Conservation (phyloP, 2,113 vertebrate genomes). For the Oncorhynchus kisutch region DNA sequence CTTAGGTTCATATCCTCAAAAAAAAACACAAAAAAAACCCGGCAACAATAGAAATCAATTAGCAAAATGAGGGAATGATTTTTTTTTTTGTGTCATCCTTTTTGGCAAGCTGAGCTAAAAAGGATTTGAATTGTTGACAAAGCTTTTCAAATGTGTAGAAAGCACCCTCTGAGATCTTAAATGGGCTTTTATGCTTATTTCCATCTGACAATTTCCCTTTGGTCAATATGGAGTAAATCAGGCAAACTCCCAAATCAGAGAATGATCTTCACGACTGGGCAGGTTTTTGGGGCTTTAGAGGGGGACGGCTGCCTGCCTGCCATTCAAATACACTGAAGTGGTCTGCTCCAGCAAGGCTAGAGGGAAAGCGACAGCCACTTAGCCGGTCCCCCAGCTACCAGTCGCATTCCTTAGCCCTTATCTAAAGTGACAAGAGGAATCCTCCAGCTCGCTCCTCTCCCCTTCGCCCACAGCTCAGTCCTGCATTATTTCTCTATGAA, state of each 20-base stretch:
- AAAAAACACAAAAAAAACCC: neutral
- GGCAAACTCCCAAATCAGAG: neutral
- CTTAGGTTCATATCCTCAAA: slow-evolving; percentile 10
- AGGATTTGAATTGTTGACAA: too few relatives aligned
- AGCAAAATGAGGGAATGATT: slow-evolving; percentile 27
- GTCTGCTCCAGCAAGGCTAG: slow-evolving; percentile 44
- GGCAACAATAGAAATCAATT: slow-evolving; percentile 41
- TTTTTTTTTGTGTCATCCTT: neutral
- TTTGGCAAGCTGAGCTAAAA: neutral
- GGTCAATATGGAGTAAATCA: neutral
- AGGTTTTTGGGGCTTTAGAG: slow-evolving; percentile 17
- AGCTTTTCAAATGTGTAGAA: neutral
- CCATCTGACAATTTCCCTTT: neutral
- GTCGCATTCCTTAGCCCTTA: slow-evolving; percentile 68
- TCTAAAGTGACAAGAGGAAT: slow-evolving; percentile 71
- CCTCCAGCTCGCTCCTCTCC: slow-evolving; percentile 47
- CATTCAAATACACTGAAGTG: slow-evolving; percentile 10
- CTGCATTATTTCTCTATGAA: slow-evolving; percentile 62
- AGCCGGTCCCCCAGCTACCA: slow-evolving; percentile 64
- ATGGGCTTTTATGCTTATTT: neutral
- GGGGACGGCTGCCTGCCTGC: slow-evolving; percentile 52
- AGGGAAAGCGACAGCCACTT: slow-evolving; percentile 69
- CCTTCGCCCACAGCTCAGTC: slow-evolving; percentile 60
- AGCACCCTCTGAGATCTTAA: neutral
- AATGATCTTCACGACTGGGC: too few relatives aligned